phyloP scores from a whole-genome alignment of 2,113 vertebrate species.

The Sula dactylatra region DNA sequence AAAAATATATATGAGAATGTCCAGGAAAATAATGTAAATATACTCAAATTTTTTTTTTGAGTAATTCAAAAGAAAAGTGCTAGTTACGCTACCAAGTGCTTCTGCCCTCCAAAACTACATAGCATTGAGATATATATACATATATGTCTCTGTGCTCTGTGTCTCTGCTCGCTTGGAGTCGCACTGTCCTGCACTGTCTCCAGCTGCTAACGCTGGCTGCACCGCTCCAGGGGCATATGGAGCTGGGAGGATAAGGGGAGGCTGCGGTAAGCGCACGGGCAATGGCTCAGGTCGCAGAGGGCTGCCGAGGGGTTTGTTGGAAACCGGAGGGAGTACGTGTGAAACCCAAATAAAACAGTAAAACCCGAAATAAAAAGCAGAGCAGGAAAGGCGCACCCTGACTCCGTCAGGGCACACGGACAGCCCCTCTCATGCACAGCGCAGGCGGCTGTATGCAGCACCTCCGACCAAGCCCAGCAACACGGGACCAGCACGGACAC shows the following conservation, averaged over 20 bases:
- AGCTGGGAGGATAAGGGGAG: background rate
- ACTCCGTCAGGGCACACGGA: background rate
- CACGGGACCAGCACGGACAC: accelerated
- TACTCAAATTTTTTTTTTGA: no score
- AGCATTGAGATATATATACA: no score
- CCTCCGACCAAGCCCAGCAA: background rate
- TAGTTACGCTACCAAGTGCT: background rate
- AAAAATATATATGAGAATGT: background rate
- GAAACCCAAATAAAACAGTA: background rate
- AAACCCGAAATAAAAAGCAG: background rate
- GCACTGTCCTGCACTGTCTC: accelerated
- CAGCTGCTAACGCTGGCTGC: background rate
- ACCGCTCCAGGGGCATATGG: accelerated
- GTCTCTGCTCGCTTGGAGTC: background rate
- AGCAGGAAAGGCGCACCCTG: accelerated
- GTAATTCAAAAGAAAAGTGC: background rate
- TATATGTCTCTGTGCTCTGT: accelerated
- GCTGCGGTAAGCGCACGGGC: accelerated
- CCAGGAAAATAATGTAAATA: background rate
- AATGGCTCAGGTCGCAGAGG: background rate
- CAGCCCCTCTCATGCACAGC: accelerated
- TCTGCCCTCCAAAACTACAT: background rate
- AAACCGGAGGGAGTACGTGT: accelerated
- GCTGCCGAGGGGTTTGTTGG: background rate
- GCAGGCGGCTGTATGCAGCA: accelerated